Base-by-base conservation (phyloP, 2,888 invertebrate species). In the Formica aserva region DNA sequence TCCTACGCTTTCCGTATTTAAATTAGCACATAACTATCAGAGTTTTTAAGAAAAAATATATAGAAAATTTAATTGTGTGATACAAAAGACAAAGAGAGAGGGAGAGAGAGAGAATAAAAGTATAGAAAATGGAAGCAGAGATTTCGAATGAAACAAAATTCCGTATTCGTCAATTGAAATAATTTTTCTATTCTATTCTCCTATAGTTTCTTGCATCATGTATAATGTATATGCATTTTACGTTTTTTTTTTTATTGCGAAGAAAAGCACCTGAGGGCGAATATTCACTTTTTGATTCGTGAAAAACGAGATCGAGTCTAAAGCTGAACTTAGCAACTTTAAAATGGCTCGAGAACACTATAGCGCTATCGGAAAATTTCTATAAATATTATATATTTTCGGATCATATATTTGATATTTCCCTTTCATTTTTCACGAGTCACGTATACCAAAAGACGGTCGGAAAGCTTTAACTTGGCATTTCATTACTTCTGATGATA, bases 401-500 rank as follows among this genome's bases (percentile, higher is more conserved):
- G 22, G 26, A 62, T 78, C 45, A 26, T 71, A 52, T 52, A 78
- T 80, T 72, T 35, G 45, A 72, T 62, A 71, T 80, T 72, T 60
- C 32, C 57, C 45, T 80, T 48, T 48, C 60, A 71, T 45, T 78
- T 78, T 71, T 78, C 72, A 62, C 48, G 35, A 35, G 45, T 60
- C 71, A 35, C 72, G 26, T 78, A 32, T 71, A 60, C 45, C 45
- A 13, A 60, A 60, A 60, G 18, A 13, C 45, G 57, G 18, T 41
- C 22, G 45, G 22, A 8, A 15, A 41, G 41, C 29, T 60, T 81
- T 52, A 55, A 72, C 62, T 29, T 4, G 52, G 48, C 66, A 72
- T 84, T 84, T 82, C 84, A 45, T 81, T 82, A 81, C 62, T n/a
- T 52, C 35, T 35, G 74, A 67, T 45, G 63, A 55, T 52, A 48